A percentile compares a stretch with the other conserved stretches of the same genome.
These are phyloP conservation scores for Pelobates fuscus DNA, from an alignment of 2,113 vertebrate genomes.

Conservation along the genomic window DNA sequence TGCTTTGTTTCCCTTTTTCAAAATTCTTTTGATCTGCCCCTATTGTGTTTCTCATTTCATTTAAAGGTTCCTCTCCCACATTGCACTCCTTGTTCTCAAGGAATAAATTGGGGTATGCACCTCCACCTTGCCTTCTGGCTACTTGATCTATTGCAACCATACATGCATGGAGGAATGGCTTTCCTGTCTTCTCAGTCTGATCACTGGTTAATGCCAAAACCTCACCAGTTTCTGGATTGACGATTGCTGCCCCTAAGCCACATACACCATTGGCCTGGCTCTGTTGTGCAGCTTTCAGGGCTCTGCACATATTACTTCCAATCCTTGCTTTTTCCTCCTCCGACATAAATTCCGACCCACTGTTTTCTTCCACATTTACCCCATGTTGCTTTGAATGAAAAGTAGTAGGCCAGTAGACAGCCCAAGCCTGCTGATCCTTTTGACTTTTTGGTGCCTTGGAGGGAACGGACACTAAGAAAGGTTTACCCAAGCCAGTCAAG, in stretches of 20 bases:
- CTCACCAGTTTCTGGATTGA: conserved; percentile 63
- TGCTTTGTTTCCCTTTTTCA: not conserved
- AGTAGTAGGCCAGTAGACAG: conserved; percentile 77
- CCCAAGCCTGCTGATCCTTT: conserved; percentile 78
- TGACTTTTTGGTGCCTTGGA: conserved; percentile 73
- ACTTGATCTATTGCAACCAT: conserved; percentile 87
- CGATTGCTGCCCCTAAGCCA: conserved; percentile 73
- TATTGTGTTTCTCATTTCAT: not conserved
- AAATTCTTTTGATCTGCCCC: not conserved
- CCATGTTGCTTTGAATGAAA: conserved; percentile 83
- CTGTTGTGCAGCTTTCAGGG: conserved; percentile 66
- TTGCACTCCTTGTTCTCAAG: not conserved
- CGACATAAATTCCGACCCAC: conserved; percentile 72
- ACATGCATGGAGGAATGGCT: conserved; percentile 77
- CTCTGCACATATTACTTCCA: conserved; percentile 72
- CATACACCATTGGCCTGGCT: conserved; percentile 63
- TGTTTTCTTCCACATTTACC: conserved; percentile 64
- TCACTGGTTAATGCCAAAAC: conserved; percentile 78
- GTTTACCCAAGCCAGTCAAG: conserved; percentile 68
- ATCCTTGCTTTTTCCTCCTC: conserved; percentile 64
- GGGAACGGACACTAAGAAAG: conserved; percentile 75
- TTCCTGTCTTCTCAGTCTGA: conserved; percentile 54
- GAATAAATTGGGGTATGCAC: conserved; percentile 55
- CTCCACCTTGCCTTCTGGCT: conserved; percentile 77
- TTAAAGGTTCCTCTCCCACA: not conserved